A percentile compares a stretch with the other conserved stretches of the same genome.
Evolutionary conservation across 1,140 invertebrate species (phyloP).

Genomic region (Coenobita brevimanus): DNA sequence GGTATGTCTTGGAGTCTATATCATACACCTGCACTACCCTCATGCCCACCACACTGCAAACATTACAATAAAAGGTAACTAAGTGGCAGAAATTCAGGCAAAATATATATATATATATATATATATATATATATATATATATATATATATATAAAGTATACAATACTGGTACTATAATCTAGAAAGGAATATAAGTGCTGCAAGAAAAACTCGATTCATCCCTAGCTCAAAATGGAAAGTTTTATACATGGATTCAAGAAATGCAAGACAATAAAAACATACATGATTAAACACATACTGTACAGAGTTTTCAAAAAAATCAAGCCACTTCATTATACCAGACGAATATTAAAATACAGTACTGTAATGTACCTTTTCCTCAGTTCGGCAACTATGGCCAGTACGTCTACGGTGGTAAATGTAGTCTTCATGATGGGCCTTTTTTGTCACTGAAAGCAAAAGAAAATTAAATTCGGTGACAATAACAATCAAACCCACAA

Average conservation of each 20-base stretch:
- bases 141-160: too few relatives aligned
- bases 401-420: slow-evolving; percentile 79
- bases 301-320: not conserved
- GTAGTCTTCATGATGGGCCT: slow-evolving; percentile 76
- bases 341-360: not conserved
- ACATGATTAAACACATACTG: too few relatives aligned
- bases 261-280: too few relatives aligned
- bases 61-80: not conserved
- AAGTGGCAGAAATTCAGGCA: not conserved
- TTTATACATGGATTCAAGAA: too few relatives aligned
- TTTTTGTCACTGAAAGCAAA: too few relatives aligned
- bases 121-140: slow-evolving; percentile 37
- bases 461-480: too few relatives aligned
- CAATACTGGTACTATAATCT: too few relatives aligned
- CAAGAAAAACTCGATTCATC: too few relatives aligned
- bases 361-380: slow-evolving; percentile 45
- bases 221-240: too few relatives aligned
- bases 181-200: too few relatives aligned
- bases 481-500: too few relatives aligned
- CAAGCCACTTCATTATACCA: not conserved
- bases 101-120: not conserved
- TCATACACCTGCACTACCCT: slow-evolving; percentile 98
- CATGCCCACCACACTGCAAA: slow-evolving; percentile 87
- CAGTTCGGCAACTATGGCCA: slow-evolving; percentile 77
- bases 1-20: slow-evolving; percentile 96